These are phyloP conservation scores for Yponomeuta malinellus DNA, from an alignment of 2,888 invertebrate species.

Conservation along the genomic window DNA sequence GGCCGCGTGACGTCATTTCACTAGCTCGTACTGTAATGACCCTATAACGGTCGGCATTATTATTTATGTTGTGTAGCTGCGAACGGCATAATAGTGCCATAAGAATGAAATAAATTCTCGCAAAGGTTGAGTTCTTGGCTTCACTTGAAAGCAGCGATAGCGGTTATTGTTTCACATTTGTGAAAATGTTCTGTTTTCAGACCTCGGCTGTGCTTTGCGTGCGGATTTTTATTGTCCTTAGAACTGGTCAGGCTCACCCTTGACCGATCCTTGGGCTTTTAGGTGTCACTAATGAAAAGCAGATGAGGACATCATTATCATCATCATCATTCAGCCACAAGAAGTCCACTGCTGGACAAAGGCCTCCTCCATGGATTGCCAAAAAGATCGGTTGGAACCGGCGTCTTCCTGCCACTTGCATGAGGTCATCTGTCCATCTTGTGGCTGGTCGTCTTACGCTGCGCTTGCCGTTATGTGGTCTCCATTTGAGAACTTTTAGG, in stretches of 20 bases:
- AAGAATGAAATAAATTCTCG: conserved; percentile 71
- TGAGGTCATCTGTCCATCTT: too few species aligned
- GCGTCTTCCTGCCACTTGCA: too few species aligned
- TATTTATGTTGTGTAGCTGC: conserved; percentile 74
- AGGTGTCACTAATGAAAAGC: not conserved
- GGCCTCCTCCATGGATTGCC: too few species aligned
- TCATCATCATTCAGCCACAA: too few species aligned
- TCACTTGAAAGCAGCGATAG: conserved; percentile 58
- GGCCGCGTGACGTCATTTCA: conserved; percentile 48
- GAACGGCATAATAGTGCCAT: conserved; percentile 72
- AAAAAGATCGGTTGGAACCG: too few species aligned
- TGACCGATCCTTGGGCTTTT: conserved; percentile 5
- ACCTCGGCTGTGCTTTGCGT: conserved; percentile 42
- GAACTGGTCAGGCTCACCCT: not conserved
- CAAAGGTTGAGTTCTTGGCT: conserved; percentile 66
- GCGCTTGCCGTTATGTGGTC: too few species aligned
- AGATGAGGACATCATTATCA: too few species aligned
- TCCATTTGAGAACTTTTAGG: too few species aligned
- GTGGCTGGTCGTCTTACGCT: too few species aligned
- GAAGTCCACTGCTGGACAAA: too few species aligned
- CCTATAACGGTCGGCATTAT: conserved; percentile 70
- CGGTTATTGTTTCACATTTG: conserved; percentile 64
- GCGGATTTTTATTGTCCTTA: conserved; percentile 19
- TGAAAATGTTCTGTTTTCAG: conserved; percentile 42
- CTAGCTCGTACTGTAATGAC: conserved; percentile 66